Conservation (phyloP, 2,888 invertebrate species). For the Balanococcus diminutus region DNA sequence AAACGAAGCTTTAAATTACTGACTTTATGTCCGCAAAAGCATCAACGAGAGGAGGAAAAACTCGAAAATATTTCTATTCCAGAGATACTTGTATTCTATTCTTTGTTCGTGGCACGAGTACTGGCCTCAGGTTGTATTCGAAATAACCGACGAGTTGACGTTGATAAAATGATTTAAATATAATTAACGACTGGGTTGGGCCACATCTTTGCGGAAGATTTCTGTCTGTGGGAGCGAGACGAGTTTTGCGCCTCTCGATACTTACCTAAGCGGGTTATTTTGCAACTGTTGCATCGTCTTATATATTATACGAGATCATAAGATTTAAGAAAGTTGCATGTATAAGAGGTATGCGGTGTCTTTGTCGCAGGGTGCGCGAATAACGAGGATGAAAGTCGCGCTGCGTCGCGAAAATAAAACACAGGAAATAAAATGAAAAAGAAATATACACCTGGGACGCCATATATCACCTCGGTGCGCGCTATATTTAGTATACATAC, state of each 20-base stretch:
- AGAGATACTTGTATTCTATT: not conserved
- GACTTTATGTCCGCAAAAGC: not conserved
- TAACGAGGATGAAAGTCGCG: not conserved
- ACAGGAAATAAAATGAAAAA: slow-evolving; percentile 46
- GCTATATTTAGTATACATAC: not conserved
- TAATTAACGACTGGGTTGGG: not conserved
- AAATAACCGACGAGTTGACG: not conserved
- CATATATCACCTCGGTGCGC: slow-evolving; percentile 33
- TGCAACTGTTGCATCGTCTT: slow-evolving; percentile 9
- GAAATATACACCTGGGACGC: slow-evolving; percentile 52
- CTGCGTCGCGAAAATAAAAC: not conserved
- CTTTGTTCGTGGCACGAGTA: not conserved
- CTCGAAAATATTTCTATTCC: not conserved
- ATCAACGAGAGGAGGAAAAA: not conserved
- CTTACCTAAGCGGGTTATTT: slow-evolving; percentile 14
- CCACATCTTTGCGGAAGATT: not conserved
- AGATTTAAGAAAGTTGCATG: not conserved
- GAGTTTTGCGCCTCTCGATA: not conserved
- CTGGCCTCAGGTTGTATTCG: not conserved
- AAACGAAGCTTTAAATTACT: not conserved
- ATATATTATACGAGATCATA: not conserved
- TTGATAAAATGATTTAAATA: slow-evolving; percentile 7
- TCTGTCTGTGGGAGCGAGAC: not conserved
- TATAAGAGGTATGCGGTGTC: not conserved
- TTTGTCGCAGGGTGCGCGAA: not conserved